Base-by-base conservation (phyloP, 2,888 invertebrate genomes). In the Stegana nigrithorax region DNA sequence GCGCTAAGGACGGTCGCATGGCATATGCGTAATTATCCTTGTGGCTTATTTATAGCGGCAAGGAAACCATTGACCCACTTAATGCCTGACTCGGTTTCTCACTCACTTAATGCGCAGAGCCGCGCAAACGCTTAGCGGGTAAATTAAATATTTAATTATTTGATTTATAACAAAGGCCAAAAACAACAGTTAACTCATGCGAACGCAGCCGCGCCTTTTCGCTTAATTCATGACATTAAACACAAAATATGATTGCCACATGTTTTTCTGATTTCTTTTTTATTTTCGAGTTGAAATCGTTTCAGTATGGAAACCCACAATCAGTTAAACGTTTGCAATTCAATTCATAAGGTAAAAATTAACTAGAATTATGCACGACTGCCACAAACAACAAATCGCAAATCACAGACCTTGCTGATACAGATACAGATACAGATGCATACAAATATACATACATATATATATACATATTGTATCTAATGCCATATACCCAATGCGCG, bases 311-410 rank as follows among this genome's bases (percentile, higher is more conserved):
- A n/a, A 81, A 73, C 82, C 82, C 58, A 65, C 78, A 82, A 82
- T 82, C 81, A 82, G 78, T 73, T 82, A 82, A 82, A 82, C 82
- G 82, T 67, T 81, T 69, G 71, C 70, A 66, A 73, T 70, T 71
- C 72, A 71, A 63, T 65, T 61, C 65, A 55, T 36, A 55, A 36
- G 5, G 17, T 62, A 65, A 63, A 72, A 80, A 80, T 81, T 79
- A 81, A 75, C 73, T 69, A 73, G 79, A 81, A 82, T 78, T 75
- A 78, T 71, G 60, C 67, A 59, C 67, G 63, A 64, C 66, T 68
- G 59, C 66, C 65, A 51, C 14, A 50, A 14, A 26, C 12, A 50
- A 14, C 6, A 32, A 32, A 12, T n/a, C n/a, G 32, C 32, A n/a
- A n/a, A n/a, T n/a, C n/a, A n/a, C n/a, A n/a, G n/a, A n/a, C n/a